Base-by-base conservation (phyloP, 2,888 invertebrate species). In the Nomada goodeniana region DNA sequence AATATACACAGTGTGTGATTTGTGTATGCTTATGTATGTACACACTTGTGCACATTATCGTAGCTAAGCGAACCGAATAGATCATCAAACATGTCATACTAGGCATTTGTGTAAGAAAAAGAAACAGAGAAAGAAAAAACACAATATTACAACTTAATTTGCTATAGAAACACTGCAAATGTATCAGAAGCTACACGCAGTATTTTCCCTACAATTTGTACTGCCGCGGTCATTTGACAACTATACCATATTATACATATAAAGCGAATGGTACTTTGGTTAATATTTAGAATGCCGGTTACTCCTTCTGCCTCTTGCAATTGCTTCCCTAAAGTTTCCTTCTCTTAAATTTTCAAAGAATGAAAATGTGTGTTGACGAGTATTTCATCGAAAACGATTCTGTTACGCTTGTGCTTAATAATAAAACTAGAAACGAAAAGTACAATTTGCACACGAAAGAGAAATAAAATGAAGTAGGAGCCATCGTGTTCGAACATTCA, bases 151-250 rank as follows among this genome's bases (percentile, higher is more conserved):
- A 67, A 74, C 60, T 42, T 59, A 76, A 64, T 15, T 13, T 47
- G 29, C 67, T 55, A 69, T 69, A 84, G n/a, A 77, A 78, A 67
- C 64, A 52, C 60, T 80, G 50, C 64, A 76, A 64, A 76, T 57
- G 60, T 61, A 76, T 10, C 61, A 80, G 77, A 86, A 75, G 23
- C 77, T 83, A 84, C 36, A 65, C 74, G 70, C 69, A 69, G 52
- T 55, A 53, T 70, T 57, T 26, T 23, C 76, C 82, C 60, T 80
- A 86, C 86, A 89, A 76, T 91, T 91, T 91, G 91, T 91, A 91
- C 91, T 91, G 86, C 89, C 82, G 86, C 84, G 76, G 89, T 82
- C 84, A 78, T 80, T 81, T 88, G 74, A 86, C 76, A 63, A 65
- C 80, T 85, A 74, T 70, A 75, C 59, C 68, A 76, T 82, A 78